Evolutionary conservation across 2,888 invertebrate genomes (phyloP), one percentile per base, ranked within the genome.

Genomic region (Eupithecia inturbata): DNA sequence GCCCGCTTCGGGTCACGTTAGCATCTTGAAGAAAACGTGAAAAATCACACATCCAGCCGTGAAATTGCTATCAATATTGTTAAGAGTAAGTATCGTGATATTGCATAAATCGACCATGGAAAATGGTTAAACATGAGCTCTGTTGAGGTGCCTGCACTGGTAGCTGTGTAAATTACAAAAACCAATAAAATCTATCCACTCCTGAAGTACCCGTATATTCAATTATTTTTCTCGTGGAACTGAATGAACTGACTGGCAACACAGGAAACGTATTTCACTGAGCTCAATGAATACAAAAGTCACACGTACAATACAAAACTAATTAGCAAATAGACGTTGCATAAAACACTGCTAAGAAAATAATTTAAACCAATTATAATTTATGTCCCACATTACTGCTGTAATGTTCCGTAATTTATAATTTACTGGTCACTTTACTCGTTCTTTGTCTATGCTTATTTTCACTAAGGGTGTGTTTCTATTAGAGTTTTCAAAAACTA

Each of bases 1-100:
- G 88, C 92, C 91, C 90, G 91, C 91, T 92, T 82, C 90, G 85
- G 93, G 92, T 93, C 93, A 93, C 91, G 93, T 93, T 92, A 92
- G 87, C 91, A 88, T 93, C 91, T 91, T 89, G 84, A 89, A 91
- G 91, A 90, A 92, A 92, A 93, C 90, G 91, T 93, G 92, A 92
- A 94, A 93, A 93, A 94, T 93, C 93, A 93, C 92, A 93, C 92
- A 89, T 91, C 88, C 88, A 87, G 87, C 91, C 89, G 88, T 91
- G 86, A 90, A 92, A 92, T 93, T 90, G 89, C 88, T 82, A 83
- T 83, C 84, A 83, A 85, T 84, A 82, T 84, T 82, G 80, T 82
- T 78, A 78, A 73, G 69, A 79, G 78, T 76, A 77, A 74, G 80
- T 78, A 80, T 74, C 79, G 67, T 77, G 72, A 57, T 77, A 75